A percentile compares a stretch with the other conserved stretches of the same genome.
Conservation (phyloP, 2,797 vertebrate genomes). For the Steatocranus sp. region DNA sequence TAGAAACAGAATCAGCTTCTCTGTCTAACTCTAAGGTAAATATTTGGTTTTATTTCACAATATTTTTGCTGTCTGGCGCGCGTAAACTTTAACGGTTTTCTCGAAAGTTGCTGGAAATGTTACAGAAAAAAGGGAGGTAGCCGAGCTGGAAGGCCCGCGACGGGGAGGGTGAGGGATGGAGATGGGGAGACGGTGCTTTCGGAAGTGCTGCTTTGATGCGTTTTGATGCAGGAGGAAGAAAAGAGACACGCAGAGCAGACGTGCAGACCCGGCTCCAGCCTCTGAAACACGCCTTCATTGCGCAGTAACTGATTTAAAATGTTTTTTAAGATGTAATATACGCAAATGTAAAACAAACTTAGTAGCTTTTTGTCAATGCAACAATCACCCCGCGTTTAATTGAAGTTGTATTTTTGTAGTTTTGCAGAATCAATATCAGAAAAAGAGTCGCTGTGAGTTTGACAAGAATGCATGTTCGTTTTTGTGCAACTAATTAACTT, state of each 20-base stretch:
- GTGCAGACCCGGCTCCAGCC: background rate
- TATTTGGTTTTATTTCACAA: conserved; percentile 2
- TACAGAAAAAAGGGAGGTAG: background rate
- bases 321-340: background rate
- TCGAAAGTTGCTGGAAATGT: conserved; percentile 39
- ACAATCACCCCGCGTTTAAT: background rate
- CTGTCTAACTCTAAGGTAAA: conserved; percentile 1
- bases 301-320: background rate
- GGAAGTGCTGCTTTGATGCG: conserved; percentile 28
- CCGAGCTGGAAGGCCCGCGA: conserved; percentile 23
- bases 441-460: background rate
- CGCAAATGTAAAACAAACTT: background rate
- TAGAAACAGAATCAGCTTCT: background rate
- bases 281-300: background rate
- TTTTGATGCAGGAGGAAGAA: conserved; percentile 18
- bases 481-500: background rate
- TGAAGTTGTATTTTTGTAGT: background rate
- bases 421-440: background rate
- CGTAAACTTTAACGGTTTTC: conserved; percentile 22
- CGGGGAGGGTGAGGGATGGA: conserved; percentile 34
- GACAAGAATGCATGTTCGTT: background rate
- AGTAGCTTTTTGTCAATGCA: background rate
- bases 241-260: conserved; percentile 2
- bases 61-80: conserved; percentile 11
- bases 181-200: conserved; percentile 28